Conservation (phyloP, 2,113 vertebrate species). For the Haplotaxodon microlepis region DNA sequence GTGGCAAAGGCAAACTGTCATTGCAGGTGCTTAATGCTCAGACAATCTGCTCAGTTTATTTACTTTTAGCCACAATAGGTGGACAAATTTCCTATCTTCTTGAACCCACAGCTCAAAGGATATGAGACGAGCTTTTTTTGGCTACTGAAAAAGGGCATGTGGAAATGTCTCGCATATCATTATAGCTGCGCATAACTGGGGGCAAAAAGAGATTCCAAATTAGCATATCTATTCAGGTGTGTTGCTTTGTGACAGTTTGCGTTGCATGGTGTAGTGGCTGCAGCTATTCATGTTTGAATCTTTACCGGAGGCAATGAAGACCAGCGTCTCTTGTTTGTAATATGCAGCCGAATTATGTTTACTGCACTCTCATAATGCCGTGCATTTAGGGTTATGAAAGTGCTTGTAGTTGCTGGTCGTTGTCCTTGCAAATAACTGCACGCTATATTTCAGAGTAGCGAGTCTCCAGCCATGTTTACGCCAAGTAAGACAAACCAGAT, state of each 20-base stretch:
- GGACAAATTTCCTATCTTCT: background rate
- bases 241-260: background rate
- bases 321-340: background rate
- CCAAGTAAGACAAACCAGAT: slow-evolving; percentile 66
- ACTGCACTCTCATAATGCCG: background rate
- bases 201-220: background rate
- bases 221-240: background rate
- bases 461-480: slow-evolving; percentile 62
- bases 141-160: slow-evolving; percentile 17
- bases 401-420: background rate
- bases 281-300: background rate
- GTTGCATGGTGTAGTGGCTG: background rate
- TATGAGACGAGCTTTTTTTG: background rate
- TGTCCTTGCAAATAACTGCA: background rate
- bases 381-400: background rate
- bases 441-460: slow-evolving; percentile 22
- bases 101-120: background rate
- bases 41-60: background rate
- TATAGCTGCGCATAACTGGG: background rate
- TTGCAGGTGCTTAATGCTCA: background rate
- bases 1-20: background rate
- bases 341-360: background rate
- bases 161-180: slow-evolving; percentile 38
- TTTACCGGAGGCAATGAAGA: background rate
- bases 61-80: background rate